Evolutionary conservation across 2,113 vertebrate genomes (phyloP), one percentile per base, ranked within the genome.

Genomic region (Seriola dumerili): DNA sequence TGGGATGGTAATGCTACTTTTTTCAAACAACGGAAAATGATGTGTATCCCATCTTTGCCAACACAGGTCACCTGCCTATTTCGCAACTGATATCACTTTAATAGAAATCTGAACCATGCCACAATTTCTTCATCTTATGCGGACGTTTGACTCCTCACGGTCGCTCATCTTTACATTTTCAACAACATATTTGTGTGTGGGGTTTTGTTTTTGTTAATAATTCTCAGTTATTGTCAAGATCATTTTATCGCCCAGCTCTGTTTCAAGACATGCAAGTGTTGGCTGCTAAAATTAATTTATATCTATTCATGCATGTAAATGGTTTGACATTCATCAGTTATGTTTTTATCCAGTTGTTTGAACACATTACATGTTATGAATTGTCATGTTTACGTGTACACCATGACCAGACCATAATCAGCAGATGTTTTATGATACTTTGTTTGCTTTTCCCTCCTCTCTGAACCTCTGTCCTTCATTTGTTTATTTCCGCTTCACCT

Each of bases 371-470:
- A 16, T 63, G 25, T 10, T 23, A 2, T 36, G 25, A 63, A 34
- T 40, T 23, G 25, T 67, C 70, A 59, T 55, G 36, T 75, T 66
- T 16, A 46, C 65, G 23, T 59, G 13, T 32, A 14, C 48, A 36
- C 11, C 21, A 44, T 54, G 3, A 14, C 32, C 50, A 23, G 46
- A 63, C 19, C 36, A 25, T 21, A 25, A 68, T 59, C 54, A 61
- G 69, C 62, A 8, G 23, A 25, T 67, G 38, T 78, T 66, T 77
- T 54, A 38, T 80, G 21, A 59, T 34, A 17, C 46, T 44, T 70
- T 65, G 0, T 52, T 67, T 87, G 17, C 9, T 6, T 66, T 13
- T 70, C 34, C 38, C 16, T 44, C 16, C 17, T 36, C 8, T 23
- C 57, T 65, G 19, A 64, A 42, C 52, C 10, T 55, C n/a, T 58